A percentile compares a stretch with the other conserved stretches of the same genome.
Evolutionary conservation across 2,113 vertebrate genomes (phyloP).

Genomic region (Gopherus evgoodei): DNA sequence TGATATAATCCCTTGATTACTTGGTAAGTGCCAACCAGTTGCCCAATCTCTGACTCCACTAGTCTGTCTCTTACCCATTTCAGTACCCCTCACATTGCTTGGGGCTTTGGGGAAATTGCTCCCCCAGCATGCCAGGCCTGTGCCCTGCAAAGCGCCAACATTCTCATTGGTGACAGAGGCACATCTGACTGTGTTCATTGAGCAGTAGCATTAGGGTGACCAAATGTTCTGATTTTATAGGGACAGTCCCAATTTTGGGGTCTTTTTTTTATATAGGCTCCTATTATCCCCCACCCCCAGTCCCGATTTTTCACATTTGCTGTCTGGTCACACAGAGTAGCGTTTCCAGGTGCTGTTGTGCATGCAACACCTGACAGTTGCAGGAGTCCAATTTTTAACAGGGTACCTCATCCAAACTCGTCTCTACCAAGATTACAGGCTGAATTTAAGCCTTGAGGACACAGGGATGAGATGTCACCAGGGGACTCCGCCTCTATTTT

Average conservation of each 20-base stretch:
- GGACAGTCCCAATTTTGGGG: too few species aligned
- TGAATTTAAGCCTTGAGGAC: neutral
- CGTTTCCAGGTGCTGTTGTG: neutral
- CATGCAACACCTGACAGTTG: neutral
- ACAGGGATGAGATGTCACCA: neutral
- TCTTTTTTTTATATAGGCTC: too few species aligned
- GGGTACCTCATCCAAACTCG: neutral
- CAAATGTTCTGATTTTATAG: too few species aligned
- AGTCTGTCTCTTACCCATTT: neutral
- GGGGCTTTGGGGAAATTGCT: neutral
- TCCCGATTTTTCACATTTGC: too few species aligned
- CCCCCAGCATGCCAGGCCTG: neutral
- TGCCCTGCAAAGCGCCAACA: neutral
- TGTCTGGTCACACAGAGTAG: too few species aligned
- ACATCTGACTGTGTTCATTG: neutral
- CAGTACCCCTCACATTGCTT: neutral
- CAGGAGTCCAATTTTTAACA: neutral
- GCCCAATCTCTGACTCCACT: neutral
- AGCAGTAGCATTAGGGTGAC: neutral
- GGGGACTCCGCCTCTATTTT: neutral
- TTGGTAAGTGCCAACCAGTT: accelerated
- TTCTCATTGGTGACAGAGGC: neutral
- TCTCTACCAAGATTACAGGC: neutral
- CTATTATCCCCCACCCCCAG: too few species aligned
- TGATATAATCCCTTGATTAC: accelerated